Evolutionary conservation across 2,113 vertebrate species (phyloP).

Genomic region (Lepus americanus): DNA sequence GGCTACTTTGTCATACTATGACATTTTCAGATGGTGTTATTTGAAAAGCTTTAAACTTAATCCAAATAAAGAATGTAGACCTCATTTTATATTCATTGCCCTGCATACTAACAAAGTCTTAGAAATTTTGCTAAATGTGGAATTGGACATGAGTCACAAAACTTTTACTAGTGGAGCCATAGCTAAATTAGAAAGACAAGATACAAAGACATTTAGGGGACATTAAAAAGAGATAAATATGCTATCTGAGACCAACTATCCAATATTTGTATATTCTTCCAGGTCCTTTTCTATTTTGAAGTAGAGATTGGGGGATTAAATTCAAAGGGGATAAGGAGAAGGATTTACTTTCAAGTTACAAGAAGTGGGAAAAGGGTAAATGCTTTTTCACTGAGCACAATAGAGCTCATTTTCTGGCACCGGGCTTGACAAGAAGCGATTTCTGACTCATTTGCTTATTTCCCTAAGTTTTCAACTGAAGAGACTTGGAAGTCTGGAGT

Average conservation of each 20-base stretch:
- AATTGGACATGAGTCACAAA: constrained; percentile 78
- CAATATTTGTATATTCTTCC: constrained; percentile 49
- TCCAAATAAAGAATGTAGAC: constrained; percentile 80
- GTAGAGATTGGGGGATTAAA: constrained; percentile 48
- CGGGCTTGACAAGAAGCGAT: constrained; percentile 40
- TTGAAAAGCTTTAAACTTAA: constrained; percentile 81
- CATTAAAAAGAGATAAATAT: constrained; percentile 67
- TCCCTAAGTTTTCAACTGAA: constrained; percentile 58
- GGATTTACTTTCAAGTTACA: constrained; percentile 57
- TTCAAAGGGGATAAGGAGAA: constrained; percentile 55
- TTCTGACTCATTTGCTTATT: constrained; percentile 63
- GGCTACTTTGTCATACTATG: constrained; percentile 65
- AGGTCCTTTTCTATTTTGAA: constrained; percentile 65
- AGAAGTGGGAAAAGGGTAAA: constrained; percentile 28
- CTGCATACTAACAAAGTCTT: constrained; percentile 73
- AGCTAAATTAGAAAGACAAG: constrained; percentile 77
- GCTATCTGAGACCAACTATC: background rate
- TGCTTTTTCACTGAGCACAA: constrained; percentile 37
- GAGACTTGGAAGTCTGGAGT: background rate
- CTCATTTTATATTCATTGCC: constrained; percentile 79
- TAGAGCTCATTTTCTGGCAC: constrained; percentile 12
- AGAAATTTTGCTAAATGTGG: constrained; percentile 81
- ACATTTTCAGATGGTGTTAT: constrained; percentile 81
- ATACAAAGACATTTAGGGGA: constrained; percentile 42
- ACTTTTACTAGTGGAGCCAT: constrained; percentile 80